These are phyloP conservation scores for Cinara cedri DNA, from an alignment of 2,888 invertebrate species.

Conservation along the genomic window DNA sequence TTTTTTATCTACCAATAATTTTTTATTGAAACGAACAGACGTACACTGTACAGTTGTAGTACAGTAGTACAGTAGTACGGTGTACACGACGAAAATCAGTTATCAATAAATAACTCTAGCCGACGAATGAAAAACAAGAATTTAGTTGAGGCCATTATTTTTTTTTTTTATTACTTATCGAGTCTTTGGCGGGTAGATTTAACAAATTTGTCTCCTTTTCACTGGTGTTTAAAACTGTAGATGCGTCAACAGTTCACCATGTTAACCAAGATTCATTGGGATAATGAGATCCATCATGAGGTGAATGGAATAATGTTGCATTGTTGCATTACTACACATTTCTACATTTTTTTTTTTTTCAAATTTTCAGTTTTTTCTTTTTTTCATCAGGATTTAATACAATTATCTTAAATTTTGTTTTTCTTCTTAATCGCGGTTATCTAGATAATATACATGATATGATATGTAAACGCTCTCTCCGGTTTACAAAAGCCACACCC, in stretches of 20 bases:
- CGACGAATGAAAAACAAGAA: constrained; percentile 33
- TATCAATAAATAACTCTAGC: background rate
- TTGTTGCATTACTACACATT: no score
- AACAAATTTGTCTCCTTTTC: background rate
- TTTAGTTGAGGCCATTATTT: background rate
- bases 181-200: background rate
- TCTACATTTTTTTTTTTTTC: background rate
- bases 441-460: no score
- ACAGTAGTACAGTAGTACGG: background rate
- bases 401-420: no score
- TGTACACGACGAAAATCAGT: constrained; percentile 22
- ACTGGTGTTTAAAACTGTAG: background rate
- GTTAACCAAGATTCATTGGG: background rate
- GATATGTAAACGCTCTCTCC: no score
- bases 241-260: background rate
- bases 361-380: no score
- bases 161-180: background rate
- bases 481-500: no score
- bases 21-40: background rate
- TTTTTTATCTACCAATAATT: background rate
- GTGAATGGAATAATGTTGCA: background rate
- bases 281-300: no score
- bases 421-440: no score
- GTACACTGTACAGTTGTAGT: no score
- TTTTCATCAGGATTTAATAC: no score